Percentiles rank a stretch among this genome's conserved stretches.
These are phyloP conservation scores for Tamias sibiricus DNA, from an alignment of 2,113 vertebrate species.

Conservation along the genomic window DNA sequence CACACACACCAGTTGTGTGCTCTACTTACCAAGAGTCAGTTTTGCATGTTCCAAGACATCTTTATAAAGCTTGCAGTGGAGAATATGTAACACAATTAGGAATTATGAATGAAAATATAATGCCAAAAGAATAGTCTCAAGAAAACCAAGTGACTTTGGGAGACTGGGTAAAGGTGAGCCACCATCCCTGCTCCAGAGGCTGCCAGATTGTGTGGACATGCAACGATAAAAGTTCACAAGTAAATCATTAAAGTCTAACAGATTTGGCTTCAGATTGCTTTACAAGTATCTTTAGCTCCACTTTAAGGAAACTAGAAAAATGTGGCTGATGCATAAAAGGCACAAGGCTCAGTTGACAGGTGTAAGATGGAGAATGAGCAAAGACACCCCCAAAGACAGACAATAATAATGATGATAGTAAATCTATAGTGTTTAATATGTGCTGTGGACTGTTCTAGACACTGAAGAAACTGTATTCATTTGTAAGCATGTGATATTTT, in stretches of 20 bases:
- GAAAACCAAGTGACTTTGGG: conserved; percentile 21
- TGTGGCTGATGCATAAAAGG: not conserved
- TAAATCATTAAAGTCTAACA: conserved; percentile 31
- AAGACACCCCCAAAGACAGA: not conserved
- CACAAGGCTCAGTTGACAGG: not conserved
- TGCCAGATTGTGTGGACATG: not conserved
- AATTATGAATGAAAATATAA: not conserved
- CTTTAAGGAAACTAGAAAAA: conserved; percentile 9
- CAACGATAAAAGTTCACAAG: not conserved
- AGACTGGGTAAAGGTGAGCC: not conserved
- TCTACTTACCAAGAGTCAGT: not conserved
- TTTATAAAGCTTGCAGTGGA: not conserved
- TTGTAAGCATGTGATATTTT: not conserved
- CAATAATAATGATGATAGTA: not conserved
- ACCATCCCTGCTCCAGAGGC: not conserved
- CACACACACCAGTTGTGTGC: not conserved
- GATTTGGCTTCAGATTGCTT: not conserved
- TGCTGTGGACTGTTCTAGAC: not conserved
- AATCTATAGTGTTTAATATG: not conserved
- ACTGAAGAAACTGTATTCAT: not conserved
- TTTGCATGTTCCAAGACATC: not conserved
- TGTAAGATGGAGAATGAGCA: not conserved
- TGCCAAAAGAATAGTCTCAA: not conserved
- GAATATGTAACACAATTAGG: not conserved
- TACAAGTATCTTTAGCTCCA: not conserved